phyloP scores from a whole-genome alignment of 2,113 vertebrate genomes.

The Calcarius ornatus region DNA sequence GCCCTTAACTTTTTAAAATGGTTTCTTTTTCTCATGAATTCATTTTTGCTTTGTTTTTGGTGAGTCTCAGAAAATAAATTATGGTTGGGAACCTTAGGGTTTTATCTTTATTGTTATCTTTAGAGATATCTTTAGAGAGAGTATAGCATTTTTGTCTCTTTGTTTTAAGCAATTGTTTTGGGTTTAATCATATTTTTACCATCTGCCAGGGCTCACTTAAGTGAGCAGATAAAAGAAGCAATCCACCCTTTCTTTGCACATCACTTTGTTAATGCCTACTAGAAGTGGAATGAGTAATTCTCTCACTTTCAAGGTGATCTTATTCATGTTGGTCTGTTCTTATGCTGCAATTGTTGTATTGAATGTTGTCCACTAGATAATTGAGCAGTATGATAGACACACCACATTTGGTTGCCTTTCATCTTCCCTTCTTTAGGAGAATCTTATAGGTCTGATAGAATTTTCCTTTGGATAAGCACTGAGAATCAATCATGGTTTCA shows the following conservation, averaged over 20 bases:
- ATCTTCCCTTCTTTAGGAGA: not conserved
- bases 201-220: not conserved
- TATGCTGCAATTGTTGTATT: not conserved
- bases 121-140: not conserved
- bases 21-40: not conserved
- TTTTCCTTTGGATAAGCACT: not conserved
- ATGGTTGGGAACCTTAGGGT: not conserved
- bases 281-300: not conserved
- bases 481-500: not conserved
- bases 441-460: not conserved
- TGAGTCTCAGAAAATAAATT: slow-evolving; percentile 1
- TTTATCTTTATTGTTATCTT: not conserved
- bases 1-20: not conserved
- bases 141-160: not conserved
- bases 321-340: not conserved
- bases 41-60: not conserved
- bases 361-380: not conserved
- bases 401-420: not conserved
- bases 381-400: not conserved
- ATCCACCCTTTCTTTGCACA: not conserved
- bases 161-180: not conserved
- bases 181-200: not conserved
- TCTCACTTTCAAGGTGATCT: not conserved
- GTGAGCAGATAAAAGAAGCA: not conserved
- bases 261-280: not conserved